Evolutionary conservation across 2,888 invertebrate genomes (phyloP).

Genomic region (Lycocerus yunnanus): DNA sequence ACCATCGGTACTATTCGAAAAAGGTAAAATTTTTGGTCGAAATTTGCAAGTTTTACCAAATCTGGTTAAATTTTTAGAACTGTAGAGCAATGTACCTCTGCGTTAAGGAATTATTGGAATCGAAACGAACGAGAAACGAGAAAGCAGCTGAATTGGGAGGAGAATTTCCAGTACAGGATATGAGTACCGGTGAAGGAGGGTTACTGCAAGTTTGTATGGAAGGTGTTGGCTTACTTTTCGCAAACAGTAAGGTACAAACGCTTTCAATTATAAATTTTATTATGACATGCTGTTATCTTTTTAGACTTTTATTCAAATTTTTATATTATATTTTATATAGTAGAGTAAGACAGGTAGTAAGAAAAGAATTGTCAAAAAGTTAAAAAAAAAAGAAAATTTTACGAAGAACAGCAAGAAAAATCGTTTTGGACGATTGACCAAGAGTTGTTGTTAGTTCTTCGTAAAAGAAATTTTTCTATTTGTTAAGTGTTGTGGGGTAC

Average conservation of each 20-base stretch:
- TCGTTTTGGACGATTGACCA: not conserved
- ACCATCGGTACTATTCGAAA: slow-evolving; percentile 98
- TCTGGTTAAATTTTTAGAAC: slow-evolving; percentile 57
- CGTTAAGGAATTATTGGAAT: slow-evolving; percentile 98
- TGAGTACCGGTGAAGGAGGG: slow-evolving; percentile 96
- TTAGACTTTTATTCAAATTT: slow-evolving; percentile 17
- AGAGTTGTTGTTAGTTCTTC: not conserved
- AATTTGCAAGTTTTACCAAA: slow-evolving; percentile 3
- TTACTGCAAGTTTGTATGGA: slow-evolving; percentile 99
- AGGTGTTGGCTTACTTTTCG: slow-evolving; percentile 97
- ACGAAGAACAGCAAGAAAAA: not conserved
- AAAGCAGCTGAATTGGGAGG: slow-evolving; percentile 78
- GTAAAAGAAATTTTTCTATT: slow-evolving; percentile 31
- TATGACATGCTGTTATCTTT: slow-evolving; percentile 21
- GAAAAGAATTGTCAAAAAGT: not conserved
- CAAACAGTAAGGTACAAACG: slow-evolving; percentile 93
- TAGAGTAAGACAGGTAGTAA: not conserved
- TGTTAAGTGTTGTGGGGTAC: slow-evolving; percentile 56
- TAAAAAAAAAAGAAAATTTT: not conserved
- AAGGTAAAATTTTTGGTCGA: slow-evolving; percentile 68
- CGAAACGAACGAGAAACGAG: slow-evolving; percentile 74
- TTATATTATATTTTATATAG: slow-evolving; percentile 11
- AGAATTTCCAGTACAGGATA: slow-evolving; percentile 98
- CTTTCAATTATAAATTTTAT: slow-evolving; percentile 1
- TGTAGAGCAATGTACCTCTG: slow-evolving; percentile 98